These are phyloP conservation scores for Piaya cayana DNA, from an alignment of 2,113 vertebrate species.

Conservation along the genomic window DNA sequence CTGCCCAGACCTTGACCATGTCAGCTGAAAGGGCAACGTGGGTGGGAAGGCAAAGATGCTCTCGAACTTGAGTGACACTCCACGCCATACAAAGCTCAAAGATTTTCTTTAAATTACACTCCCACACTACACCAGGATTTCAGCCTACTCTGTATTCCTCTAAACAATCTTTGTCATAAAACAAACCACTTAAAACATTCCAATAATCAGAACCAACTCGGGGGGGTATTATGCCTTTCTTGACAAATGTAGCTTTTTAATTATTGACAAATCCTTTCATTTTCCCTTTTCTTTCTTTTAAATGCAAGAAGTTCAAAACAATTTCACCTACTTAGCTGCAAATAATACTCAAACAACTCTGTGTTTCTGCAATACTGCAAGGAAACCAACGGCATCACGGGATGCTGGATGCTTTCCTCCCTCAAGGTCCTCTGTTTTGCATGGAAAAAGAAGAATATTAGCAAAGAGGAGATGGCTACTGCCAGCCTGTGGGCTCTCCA, in stretches of 20 bases:
- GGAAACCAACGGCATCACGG: neutral
- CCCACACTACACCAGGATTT: neutral
- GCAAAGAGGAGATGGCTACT: neutral
- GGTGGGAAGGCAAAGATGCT: neutral
- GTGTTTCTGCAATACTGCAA: neutral
- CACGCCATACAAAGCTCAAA: neutral
- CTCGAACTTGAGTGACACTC: neutral
- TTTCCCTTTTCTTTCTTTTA: neutral
- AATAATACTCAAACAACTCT: neutral
- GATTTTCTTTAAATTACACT: constrained; percentile 1
- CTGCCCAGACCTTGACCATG: fast-evolving
- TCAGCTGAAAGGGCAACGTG: neutral
- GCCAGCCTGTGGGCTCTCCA: neutral
- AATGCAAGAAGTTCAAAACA: neutral
- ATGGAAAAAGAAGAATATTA: neutral
- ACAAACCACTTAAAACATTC: constrained; percentile 16
- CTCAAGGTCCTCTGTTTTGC: neutral
- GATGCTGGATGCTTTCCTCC: neutral
- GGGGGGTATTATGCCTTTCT: neutral
- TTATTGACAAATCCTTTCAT: neutral
- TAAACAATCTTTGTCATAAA: constrained; percentile 20
- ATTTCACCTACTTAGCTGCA: neutral
- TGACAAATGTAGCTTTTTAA: neutral
- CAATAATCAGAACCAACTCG: neutral
- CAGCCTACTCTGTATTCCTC: neutral